Evolutionary conservation across 2,888 invertebrate species (phyloP).

Genomic region (Pemphredon lugubris): DNA sequence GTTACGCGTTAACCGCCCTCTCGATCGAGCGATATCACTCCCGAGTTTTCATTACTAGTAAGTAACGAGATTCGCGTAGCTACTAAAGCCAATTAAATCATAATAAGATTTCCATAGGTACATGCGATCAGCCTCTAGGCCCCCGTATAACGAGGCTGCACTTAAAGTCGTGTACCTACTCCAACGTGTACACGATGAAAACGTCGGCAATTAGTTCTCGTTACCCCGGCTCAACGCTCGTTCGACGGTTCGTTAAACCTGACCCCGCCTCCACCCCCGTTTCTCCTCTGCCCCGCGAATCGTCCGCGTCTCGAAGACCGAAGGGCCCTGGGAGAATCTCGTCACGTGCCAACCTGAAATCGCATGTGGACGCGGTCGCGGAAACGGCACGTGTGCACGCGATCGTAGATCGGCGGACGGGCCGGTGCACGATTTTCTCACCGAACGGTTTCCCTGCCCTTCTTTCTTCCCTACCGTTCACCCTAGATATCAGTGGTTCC

Average conservation of each 20-base stretch:
- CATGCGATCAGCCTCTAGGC: not conserved
- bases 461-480: slow-evolving; percentile 34
- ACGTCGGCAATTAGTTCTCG: slow-evolving; percentile 52
- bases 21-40: not conserved
- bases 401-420: slow-evolving; percentile 39
- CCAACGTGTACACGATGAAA: slow-evolving; percentile 42
- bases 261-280: slow-evolving; percentile 47
- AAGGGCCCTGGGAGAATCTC: slow-evolving; percentile 29
- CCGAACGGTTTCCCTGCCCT: not conserved
- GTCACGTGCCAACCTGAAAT: slow-evolving; percentile 47
- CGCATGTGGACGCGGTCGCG: slow-evolving; percentile 44
- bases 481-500: slow-evolving; percentile 25
- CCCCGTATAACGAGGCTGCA: slow-evolving; percentile 30
- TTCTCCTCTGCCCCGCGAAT: slow-evolving; percentile 15
- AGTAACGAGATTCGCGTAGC: not conserved
- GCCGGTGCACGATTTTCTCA: slow-evolving; percentile 36
- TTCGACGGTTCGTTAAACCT: slow-evolving; percentile 58
- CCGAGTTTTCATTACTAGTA: not conserved
- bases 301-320: slow-evolving; percentile 21
- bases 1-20: not conserved
- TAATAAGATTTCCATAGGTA: slow-evolving; percentile 15
- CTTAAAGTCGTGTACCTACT: slow-evolving; percentile 20
- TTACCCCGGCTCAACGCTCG: slow-evolving; percentile 38
- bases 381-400: slow-evolving; percentile 52
- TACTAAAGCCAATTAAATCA: not conserved